Base-by-base conservation (phyloP, 1,140 invertebrate genomes). In the Eciton burchellii region DNA sequence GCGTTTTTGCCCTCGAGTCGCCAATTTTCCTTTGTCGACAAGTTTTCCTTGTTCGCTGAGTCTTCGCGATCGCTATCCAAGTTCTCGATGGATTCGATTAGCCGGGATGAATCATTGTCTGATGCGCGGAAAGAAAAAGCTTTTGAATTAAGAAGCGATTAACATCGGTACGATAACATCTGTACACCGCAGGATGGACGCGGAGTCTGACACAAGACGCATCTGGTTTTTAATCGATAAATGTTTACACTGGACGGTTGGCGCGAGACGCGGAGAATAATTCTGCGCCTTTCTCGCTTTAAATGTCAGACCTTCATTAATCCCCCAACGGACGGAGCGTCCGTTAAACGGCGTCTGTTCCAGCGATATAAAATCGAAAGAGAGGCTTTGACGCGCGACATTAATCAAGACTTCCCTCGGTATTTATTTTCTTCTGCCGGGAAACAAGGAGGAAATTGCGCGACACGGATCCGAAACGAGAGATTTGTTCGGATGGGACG, bases 21-120 rank as follows among this genome's bases (percentile, higher is more conserved):
- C 60, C 73, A 76, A 76, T 79, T 79, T 77, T 57, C 63, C 49
- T 45, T 56, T 49, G 8, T 16, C 63, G 49, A 70, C 35, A 68
- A 70, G 49, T 45, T n/a, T n/a, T n/a, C 63, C 68, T 77, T 70
- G 74, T 79, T 35, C 43, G 41, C 16, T 12, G 14, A 29, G 26
- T 35, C 9, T 29, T 19, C 11, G 21, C 29, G 66, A 21, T 21
- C 24, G 74, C 56, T 79, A 70, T 56, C 43, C 70, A 21, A 21
- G 14, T 35, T 70, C n/a, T 12, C 74, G 21, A 21, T 56, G 63
- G 6, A 16, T 35, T 79, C 49, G 43, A 45, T 21, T 45, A 5
- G 16, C 6, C 35, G 21, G 62, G 68, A 77, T 77, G 68, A 77
- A 52, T 77, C 68, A 68, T 68, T 77, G 9, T 1, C 19, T n/a